phyloP scores from a whole-genome alignment of 1,140 invertebrate genomes.

The Paraescarpia echinospica region DNA sequence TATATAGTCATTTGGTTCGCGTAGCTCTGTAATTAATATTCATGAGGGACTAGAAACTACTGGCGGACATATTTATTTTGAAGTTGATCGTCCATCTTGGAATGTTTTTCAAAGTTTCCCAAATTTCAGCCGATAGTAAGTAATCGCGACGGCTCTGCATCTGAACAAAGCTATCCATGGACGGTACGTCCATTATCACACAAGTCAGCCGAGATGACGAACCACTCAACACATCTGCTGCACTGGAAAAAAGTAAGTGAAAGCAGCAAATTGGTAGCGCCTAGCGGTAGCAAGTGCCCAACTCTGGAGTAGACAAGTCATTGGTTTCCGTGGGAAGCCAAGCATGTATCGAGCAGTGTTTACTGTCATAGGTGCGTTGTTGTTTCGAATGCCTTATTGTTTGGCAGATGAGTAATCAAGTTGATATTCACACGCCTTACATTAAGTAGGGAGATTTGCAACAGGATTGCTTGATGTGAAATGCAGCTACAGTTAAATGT shows the following conservation, averaged over 20 bases:
- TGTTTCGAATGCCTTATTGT: too few species aligned
- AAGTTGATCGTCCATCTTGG: conserved; percentile 28
- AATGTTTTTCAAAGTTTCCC: conserved; percentile 26
- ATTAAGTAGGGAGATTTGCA: background rate
- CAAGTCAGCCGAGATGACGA: conserved; percentile 96
- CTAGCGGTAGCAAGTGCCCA: background rate
- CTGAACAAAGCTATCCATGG: conserved; percentile 74
- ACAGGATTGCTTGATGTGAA: background rate
- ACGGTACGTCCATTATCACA: conserved; percentile 97
- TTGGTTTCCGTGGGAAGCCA: background rate
- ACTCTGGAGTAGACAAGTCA: background rate
- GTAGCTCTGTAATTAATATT: background rate
- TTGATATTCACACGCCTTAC: background rate
- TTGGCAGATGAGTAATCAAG: background rate
- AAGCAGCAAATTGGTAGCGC: background rate
- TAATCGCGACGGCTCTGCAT: conserved; percentile 15
- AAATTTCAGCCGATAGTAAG: background rate
- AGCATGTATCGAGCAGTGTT: background rate
- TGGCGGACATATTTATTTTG: conserved; percentile 25
- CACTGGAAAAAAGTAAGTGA: conserved; percentile 8
- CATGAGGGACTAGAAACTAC: conserved; percentile 6
- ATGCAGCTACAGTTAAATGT: background rate
- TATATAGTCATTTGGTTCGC: background rate
- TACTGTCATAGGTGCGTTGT: background rate
- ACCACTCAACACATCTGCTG: conserved; percentile 67